phyloP scores from a whole-genome alignment of 1,140 invertebrate species.

The Globodera ellingtonae region DNA sequence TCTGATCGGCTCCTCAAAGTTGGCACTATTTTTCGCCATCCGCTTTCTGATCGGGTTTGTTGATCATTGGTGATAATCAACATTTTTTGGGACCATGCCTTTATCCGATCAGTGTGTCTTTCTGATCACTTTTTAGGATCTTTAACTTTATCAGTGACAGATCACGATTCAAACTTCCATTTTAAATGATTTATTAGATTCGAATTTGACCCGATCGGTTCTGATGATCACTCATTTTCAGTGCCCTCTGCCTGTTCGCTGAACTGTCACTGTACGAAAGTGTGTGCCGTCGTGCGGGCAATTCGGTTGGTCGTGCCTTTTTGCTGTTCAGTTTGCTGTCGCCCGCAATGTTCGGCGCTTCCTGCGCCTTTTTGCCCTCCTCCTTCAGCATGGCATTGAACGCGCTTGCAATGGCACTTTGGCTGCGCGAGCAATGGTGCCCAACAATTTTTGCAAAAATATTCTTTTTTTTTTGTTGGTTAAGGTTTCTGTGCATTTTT shows the following conservation, averaged over 20 bases:
- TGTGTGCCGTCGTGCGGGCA: conserved; percentile 83
- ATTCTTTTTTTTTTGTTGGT: not conserved
- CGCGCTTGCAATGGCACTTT: conserved; percentile 80
- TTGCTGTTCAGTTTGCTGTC: conserved; percentile 79
- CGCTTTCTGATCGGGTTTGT: conserved; percentile 80
- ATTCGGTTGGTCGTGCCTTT: conserved; percentile 71
- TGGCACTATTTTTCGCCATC: conserved; percentile 86
- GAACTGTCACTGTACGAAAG: conserved; percentile 94
- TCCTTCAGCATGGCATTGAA: conserved; percentile 88
- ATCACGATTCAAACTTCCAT: no score
- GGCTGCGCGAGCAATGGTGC: conserved; percentile 54
- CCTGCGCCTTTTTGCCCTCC: conserved; percentile 85
- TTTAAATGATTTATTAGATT: not conserved
- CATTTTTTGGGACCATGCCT: not conserved
- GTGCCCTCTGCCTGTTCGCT: conserved; percentile 77
- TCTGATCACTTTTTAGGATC: no score
- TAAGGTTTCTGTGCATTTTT: conserved; percentile 56
- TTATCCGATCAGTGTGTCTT: no score
- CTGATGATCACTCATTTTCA: conserved; percentile 64
- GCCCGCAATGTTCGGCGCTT: conserved; percentile 83
- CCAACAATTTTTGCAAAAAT: not conserved
- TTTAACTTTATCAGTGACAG: no score
- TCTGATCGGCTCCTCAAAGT: conserved; percentile 68
- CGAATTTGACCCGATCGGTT: conserved; percentile 4
- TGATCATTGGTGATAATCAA: not conserved